These are phyloP conservation scores for Bostrychus sinensis DNA, from an alignment of 2,113 vertebrate species.

Conservation along the genomic window DNA sequence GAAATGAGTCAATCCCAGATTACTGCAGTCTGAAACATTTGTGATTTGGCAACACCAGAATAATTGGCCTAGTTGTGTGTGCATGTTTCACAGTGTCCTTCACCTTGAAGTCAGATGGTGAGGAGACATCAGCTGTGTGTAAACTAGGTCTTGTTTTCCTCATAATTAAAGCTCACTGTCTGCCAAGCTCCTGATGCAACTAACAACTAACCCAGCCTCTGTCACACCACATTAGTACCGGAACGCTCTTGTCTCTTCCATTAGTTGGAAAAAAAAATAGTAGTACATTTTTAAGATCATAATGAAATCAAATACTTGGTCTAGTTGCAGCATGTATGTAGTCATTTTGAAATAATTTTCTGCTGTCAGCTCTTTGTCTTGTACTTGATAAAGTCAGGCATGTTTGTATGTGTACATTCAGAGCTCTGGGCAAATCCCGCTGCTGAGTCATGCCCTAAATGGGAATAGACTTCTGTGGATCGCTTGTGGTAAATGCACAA, in stretches of 20 bases:
- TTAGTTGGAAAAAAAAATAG: neutral
- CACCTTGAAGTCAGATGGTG: slow-evolving; percentile 25
- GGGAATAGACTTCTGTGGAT: slow-evolving; percentile 10
- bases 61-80: neutral
- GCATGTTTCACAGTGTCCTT: slow-evolving; percentile 10
- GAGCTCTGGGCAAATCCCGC: slow-evolving; percentile 22
- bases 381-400: neutral
- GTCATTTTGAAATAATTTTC: slow-evolving; percentile 27
- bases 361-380: slow-evolving; percentile 33
- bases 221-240: slow-evolving; percentile 45
- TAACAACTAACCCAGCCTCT: slow-evolving; percentile 26
- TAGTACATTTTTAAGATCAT: neutral
- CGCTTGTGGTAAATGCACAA: slow-evolving; percentile 12
- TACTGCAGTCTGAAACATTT: neutral
- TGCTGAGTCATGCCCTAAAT: slow-evolving; percentile 47
- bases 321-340: slow-evolving; percentile 12
- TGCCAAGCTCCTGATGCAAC: slow-evolving; percentile 39
- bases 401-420: neutral
- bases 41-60: neutral
- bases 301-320: slow-evolving; percentile 9
- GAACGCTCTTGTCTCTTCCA: slow-evolving; percentile 7
- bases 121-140: slow-evolving; percentile 17
- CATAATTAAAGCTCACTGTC: slow-evolving; percentile 32
- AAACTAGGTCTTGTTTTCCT: slow-evolving; percentile 43
- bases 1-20: neutral